Evolutionary conservation across 1,140 invertebrate genomes (phyloP).

Genomic region (Trachymyrmex cornetzi): DNA sequence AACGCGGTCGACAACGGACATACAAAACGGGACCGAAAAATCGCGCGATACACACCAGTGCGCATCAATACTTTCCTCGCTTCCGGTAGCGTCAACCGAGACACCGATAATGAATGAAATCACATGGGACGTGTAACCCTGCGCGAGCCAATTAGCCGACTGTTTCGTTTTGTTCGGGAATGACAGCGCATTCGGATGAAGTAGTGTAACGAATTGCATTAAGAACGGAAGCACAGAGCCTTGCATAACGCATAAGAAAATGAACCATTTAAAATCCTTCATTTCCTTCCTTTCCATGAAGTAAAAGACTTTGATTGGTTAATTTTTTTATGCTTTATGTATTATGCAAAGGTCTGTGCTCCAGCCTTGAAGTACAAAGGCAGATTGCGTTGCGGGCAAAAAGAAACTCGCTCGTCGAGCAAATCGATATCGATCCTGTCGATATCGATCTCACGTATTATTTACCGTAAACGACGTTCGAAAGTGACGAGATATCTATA

Average conservation of each 20-base stretch:
- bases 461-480: not conserved
- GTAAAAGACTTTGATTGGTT: too few relatives aligned
- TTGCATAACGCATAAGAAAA: too few relatives aligned
- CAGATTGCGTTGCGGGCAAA: not conserved
- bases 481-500: not conserved
- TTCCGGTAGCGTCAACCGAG: slow-evolving; percentile 49
- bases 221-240: not conserved
- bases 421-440: not conserved
- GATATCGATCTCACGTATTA: not conserved
- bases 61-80: slow-evolving; percentile 36
- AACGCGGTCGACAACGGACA: slow-evolving; percentile 7
- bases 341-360: too few relatives aligned
- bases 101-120: slow-evolving; percentile 64
- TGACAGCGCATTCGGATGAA: slow-evolving; percentile 7
- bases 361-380: slow-evolving; percentile 5
- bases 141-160: slow-evolving; percentile 68
- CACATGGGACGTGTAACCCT: slow-evolving; percentile 58
- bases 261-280: too few relatives aligned
- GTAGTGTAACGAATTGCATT: slow-evolving; percentile 29
- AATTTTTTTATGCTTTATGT: too few relatives aligned
- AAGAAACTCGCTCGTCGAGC: slow-evolving; percentile 6
- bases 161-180: slow-evolving; percentile 50
- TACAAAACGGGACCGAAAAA: slow-evolving; percentile 32
- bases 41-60: slow-evolving; percentile 14
- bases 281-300: too few relatives aligned